Percentiles rank a stretch among this genome's conserved stretches.
Evolutionary conservation across 2,113 vertebrate species (phyloP).

Genomic region (Cyprinodon variegatus): DNA sequence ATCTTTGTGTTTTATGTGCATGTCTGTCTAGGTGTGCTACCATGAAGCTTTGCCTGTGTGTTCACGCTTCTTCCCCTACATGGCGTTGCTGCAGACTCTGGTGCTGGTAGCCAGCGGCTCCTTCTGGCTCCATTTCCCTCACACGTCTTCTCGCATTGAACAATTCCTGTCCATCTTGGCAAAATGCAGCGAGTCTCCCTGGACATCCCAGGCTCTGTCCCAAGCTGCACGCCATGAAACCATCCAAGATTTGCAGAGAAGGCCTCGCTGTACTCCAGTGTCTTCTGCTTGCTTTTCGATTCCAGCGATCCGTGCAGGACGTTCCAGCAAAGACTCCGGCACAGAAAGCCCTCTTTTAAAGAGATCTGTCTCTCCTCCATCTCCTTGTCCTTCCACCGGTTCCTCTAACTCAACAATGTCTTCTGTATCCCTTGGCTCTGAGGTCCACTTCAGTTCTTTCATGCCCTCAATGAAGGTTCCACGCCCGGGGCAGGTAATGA

Average conservation of each 20-base stretch:
- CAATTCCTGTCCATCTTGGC: constrained; percentile 83
- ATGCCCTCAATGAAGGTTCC: constrained; percentile 38
- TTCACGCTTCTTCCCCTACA: constrained; percentile 83
- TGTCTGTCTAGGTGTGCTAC: constrained; percentile 77
- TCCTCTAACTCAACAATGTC: constrained; percentile 59
- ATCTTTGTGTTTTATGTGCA: background rate
- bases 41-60: constrained; percentile 81
- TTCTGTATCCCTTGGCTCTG: constrained; percentile 3
- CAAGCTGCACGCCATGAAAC: constrained; percentile 76
- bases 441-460: background rate
- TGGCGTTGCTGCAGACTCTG: constrained; percentile 80
- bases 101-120: constrained; percentile 81
- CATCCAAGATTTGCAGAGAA: constrained; percentile 21
- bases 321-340: constrained; percentile 65
- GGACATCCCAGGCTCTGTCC: constrained; percentile 83
- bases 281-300: constrained; percentile 23
- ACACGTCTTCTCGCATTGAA: constrained; percentile 83
- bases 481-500: constrained; percentile 49
- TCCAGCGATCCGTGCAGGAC: constrained; percentile 17
- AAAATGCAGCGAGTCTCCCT: constrained; percentile 86
- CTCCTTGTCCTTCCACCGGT: constrained; percentile 63
- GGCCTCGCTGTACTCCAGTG: background rate
- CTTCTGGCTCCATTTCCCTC: constrained; percentile 87
- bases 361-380: constrained; percentile 50
- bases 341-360: constrained; percentile 71